Percentiles rank a stretch among this genome's conserved stretches.
Conservation (phyloP, 2,113 vertebrate genomes). For the Oplegnathus fasciatus region DNA sequence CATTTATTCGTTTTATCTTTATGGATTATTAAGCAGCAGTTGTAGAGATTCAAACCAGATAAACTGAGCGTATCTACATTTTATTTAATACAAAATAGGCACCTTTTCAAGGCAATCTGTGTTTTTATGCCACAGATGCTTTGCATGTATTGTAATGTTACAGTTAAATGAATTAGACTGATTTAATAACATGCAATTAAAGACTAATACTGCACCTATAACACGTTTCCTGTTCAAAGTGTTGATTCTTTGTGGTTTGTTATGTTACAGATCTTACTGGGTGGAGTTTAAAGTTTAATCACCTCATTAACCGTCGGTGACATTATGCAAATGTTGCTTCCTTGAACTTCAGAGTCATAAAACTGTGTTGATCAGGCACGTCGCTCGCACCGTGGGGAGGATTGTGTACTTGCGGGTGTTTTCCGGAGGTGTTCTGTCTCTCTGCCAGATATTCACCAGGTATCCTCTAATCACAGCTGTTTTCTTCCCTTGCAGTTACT, state of each 20-base stretch:
- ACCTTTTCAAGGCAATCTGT: neutral
- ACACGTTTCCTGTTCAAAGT: neutral
- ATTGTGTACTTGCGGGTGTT: neutral
- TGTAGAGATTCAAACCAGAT: neutral
- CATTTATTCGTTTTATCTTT: neutral
- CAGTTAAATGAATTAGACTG: neutral
- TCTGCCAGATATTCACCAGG: conserved; percentile 1
- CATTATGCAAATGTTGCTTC: neutral
- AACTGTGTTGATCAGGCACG: neutral
- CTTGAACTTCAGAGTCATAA: neutral
- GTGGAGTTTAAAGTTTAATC: conserved; percentile 19
- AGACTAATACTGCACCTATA: neutral
- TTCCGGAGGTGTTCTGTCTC: neutral
- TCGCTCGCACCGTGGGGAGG: too few species aligned
- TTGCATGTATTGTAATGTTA: neutral
- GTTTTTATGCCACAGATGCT: neutral
- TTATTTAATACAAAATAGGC: neutral
- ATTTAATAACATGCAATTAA: neutral
- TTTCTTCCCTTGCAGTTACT: conserved; percentile 51
- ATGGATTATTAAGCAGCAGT: neutral
- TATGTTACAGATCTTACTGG: neutral
- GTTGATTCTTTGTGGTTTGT: neutral
- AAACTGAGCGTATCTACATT: neutral
- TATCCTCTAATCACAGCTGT: conserved; percentile 49
- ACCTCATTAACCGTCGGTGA: neutral